These are phyloP conservation scores for Hydrozoanthus gracilis DNA, from an alignment of 92 coral and sea anemone genomes.

Conservation along the genomic window DNA sequence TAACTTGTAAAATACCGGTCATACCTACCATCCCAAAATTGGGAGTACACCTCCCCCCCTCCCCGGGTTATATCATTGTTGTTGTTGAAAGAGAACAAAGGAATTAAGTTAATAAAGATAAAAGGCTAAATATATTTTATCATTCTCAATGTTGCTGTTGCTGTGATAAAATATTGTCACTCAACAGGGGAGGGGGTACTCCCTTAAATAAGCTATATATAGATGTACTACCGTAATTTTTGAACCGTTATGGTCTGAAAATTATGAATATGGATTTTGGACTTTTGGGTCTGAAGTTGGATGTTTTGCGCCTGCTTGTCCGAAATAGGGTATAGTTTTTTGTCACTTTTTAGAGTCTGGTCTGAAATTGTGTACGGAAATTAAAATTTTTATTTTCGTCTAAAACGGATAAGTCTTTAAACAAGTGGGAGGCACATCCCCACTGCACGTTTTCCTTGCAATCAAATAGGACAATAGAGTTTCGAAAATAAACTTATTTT, in stretches of 20 bases:
- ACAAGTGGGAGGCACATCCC: slow-evolving; percentile 23
- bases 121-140: neutral
- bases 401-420: neutral
- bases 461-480: slow-evolving; percentile 30
- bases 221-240: slow-evolving; percentile 29
- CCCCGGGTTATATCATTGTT: neutral
- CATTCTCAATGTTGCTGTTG: neutral
- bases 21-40: too few species aligned
- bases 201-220: neutral
- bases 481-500: slow-evolving; percentile 33
- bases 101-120: neutral
- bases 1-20: too few species aligned
- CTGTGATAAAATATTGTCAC: slow-evolving; percentile 21
- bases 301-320: neutral
- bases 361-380: neutral
- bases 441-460: slow-evolving; percentile 27
- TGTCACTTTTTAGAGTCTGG: neutral
- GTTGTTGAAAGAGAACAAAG: neutral
- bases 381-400: neutral
- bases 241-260: slow-evolving; percentile 32
- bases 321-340: slow-evolving; percentile 4
- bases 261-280: neutral
- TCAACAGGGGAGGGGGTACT: neutral
- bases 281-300: neutral
- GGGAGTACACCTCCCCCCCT: too few species aligned